Percentiles rank a stretch among this genome's conserved stretches.
Evolutionary conservation across 2,797 vertebrate species (phyloP).

Genomic region (Leuciscus waleckii): DNA sequence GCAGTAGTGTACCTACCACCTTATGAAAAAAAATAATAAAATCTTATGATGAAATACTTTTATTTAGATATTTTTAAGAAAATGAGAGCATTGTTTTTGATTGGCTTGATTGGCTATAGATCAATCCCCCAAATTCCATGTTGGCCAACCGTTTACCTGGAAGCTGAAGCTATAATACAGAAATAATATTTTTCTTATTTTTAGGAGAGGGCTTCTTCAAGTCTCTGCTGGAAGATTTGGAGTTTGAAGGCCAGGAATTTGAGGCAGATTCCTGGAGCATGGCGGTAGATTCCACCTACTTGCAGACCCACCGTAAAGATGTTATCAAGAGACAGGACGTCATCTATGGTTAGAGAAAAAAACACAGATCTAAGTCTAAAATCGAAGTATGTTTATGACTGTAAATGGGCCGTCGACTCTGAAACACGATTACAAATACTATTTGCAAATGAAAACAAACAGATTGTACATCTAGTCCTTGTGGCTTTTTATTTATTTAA

Average conservation of each 20-base stretch:
- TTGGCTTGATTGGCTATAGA: not conserved
- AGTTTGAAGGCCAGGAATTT: slow-evolving; percentile 86
- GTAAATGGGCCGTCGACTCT: not conserved
- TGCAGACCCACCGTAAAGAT: slow-evolving; percentile 89
- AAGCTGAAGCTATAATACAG: not conserved
- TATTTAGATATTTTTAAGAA: not conserved
- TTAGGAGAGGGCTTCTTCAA: slow-evolving; percentile 85
- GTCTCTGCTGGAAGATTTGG: slow-evolving; percentile 87
- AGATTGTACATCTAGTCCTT: not conserved
- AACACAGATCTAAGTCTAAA: not conserved
- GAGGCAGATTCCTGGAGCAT: slow-evolving; percentile 92
- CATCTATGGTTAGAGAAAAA: slow-evolving; percentile 84
- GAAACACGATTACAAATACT: not conserved
- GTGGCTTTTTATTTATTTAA: not conserved
- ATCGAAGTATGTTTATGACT: slow-evolving; percentile 13
- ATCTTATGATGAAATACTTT: not conserved
- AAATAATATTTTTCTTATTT: not conserved
- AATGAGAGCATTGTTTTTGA: not conserved
- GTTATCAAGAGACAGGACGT: slow-evolving; percentile 94
- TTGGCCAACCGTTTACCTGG: not conserved
- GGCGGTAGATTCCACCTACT: slow-evolving; percentile 85
- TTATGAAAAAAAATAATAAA: not conserved
- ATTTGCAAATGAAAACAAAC: not conserved
- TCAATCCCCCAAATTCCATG: not conserved
- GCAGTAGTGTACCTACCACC: not conserved